phyloP scores from a whole-genome alignment of 2,113 vertebrate species.

The Gyps fulvus region DNA sequence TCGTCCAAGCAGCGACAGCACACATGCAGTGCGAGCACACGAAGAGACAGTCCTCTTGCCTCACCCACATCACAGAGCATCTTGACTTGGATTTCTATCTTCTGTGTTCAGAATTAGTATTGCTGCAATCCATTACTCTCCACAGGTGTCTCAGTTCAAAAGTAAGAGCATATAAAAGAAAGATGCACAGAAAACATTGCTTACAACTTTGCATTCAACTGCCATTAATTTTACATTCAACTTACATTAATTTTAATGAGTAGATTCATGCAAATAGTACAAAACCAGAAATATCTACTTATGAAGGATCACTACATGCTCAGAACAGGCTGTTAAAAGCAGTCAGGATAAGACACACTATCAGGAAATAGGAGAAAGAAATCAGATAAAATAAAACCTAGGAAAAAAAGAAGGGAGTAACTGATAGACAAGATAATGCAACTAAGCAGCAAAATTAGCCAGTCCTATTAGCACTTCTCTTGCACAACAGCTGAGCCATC shows the following conservation, averaged over 20 bases:
- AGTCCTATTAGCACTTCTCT: neutral
- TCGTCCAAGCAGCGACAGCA: fast-evolving
- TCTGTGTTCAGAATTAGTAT: neutral
- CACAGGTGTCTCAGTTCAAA: neutral
- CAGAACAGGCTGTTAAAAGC: neutral
- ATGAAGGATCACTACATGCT: neutral
- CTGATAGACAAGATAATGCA: neutral
- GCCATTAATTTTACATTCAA: neutral
- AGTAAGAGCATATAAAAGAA: neutral
- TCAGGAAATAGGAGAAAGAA: neutral
- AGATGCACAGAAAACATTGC: neutral
- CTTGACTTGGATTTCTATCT: neutral
- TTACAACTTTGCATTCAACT: neutral
- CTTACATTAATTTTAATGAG: neutral
- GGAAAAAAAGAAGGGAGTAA: neutral
- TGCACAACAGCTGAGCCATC: neutral
- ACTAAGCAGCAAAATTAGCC: neutral
- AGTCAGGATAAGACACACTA: neutral
- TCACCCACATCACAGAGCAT: fast-evolving
- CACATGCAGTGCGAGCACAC: fast-evolving
- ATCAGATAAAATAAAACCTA: neutral
- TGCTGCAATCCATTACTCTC: neutral
- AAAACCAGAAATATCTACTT: neutral
- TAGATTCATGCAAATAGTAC: neutral
- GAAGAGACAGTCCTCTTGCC: neutral